Percentiles rank a stretch among this genome's conserved stretches.
phyloP scores from a whole-genome alignment of 2,113 vertebrate species.

The human region GRCh38 chr18:30949501-30950000 shows the following conservation, averaged over 20 bases:
- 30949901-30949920: neutral
- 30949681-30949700: slow-evolving; percentile 31
- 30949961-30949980: neutral
- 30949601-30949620: slow-evolving; percentile 44
- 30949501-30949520: slow-evolving; percentile 58
- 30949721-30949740: neutral
- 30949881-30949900: neutral
- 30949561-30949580: slow-evolving; percentile 47
- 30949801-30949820: neutral
- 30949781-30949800: neutral
- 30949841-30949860: neutral
- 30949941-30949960: neutral
- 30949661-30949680: neutral
- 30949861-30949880: neutral
- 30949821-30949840: neutral
- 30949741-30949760: neutral
- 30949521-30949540: slow-evolving; percentile 46
- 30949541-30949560: slow-evolving; percentile 60
- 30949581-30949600: slow-evolving; percentile 47
- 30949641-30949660: neutral
- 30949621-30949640: neutral
- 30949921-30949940: neutral
- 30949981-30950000: neutral
- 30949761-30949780: slow-evolving; percentile 1
- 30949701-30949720: slow-evolving; percentile 4